Evolutionary conservation across 2,113 vertebrate species (phyloP), one percentile per base, ranked within the genome.

Genomic region (Trogon surrucura): DNA sequence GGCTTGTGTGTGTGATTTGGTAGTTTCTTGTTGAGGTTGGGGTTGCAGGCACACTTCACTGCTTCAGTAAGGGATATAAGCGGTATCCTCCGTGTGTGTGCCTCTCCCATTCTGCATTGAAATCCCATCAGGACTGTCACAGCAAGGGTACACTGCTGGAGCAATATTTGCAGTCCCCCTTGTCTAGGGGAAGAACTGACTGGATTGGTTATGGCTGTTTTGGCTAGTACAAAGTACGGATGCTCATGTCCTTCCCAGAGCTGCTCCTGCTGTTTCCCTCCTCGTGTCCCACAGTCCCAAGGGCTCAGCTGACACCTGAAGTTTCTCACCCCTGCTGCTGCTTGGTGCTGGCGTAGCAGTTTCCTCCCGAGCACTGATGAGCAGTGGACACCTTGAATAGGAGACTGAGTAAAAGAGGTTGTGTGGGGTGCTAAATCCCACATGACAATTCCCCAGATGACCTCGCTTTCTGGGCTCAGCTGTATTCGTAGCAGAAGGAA

Each of bases 401-500:
- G 26, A 48, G 62, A 32, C 51, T 74, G 65, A 62, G 41, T 62
- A 48, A 34, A 72, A 58, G 57, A 65, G 58, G 14, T n/a, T 89
- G 66, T 51, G 27, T 57, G 70, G 62, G 1, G 2, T 60, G 61
- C 44, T 58, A 20, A 88, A 85, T 50, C 23, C 54, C 6, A 1
- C 4, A 3, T 25, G 82, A 62, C 4, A 1, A 18, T 38, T 83
- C 36, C 38, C 13, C 71, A 50, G 80, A 44, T 86, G 69, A 51
- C 58, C 72, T 67, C 72, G 51, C 44, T 51, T 47, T 85, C 51
- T 71, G 69, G 27, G 30, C 25, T 74, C 57, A 26, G 70, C 57
- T 6, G 2, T 19, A 18, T 41, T 89, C 0, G 0, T 26, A 57
- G 58, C 36, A 54, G 27, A 58, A 36, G 27, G 27, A 64, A 29